These are phyloP conservation scores for Schrankia costaestrigalis DNA, from an alignment of 2,888 invertebrate genomes.

Conservation along the genomic window DNA sequence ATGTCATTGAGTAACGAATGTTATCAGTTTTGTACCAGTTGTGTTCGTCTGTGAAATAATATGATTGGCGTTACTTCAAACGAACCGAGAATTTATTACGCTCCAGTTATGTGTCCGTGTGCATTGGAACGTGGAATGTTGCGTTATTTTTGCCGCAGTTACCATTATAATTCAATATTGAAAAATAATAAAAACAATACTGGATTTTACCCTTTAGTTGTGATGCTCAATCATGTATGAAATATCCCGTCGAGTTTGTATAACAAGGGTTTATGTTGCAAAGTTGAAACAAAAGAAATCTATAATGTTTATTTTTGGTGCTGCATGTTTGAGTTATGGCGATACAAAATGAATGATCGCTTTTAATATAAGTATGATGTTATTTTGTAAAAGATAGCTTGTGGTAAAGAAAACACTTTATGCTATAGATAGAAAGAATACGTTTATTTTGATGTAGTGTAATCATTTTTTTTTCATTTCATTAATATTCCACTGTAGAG, in stretches of 20 bases:
- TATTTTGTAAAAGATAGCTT: too few relatives aligned
- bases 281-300: background rate
- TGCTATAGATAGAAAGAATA: too few relatives aligned
- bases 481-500: too few relatives aligned
- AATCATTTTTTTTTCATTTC: too few relatives aligned
- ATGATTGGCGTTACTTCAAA: slow-evolving; percentile 42
- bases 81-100: slow-evolving; percentile 55
- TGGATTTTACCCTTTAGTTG: slow-evolving; percentile 10
- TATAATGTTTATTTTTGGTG: background rate
- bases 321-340: too few relatives aligned
- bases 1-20: slow-evolving; percentile 34
- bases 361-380: background rate
- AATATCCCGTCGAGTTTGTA: slow-evolving; percentile 8
- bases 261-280: background rate
- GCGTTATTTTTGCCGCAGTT: slow-evolving; percentile 40
- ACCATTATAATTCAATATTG: slow-evolving; percentile 32
- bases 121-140: slow-evolving; percentile 55
- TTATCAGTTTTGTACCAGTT: slow-evolving; percentile 32
- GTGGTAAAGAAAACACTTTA: background rate
- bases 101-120: slow-evolving; percentile 57
- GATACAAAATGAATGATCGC: background rate
- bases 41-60: slow-evolving; percentile 37
- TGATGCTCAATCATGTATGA: slow-evolving; percentile 16
- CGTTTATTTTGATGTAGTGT: too few relatives aligned
- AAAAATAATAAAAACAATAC: slow-evolving; percentile 13